phyloP scores from a whole-genome alignment of 2,888 invertebrate species.

The Polyommatus icarus region DNA sequence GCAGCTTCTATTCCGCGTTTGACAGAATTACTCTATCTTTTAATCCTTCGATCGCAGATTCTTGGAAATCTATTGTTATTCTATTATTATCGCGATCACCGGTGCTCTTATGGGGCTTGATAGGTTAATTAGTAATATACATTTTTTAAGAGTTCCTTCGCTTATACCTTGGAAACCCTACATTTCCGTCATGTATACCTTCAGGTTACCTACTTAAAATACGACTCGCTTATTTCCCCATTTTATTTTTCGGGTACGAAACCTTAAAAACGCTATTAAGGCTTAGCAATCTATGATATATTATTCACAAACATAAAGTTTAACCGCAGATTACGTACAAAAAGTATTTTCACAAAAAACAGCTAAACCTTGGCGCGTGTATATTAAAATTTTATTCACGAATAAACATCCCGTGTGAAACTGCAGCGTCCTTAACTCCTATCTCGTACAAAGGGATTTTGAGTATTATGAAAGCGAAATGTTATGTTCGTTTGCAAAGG shows the following conservation, averaged over 20 bases:
- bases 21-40: no score
- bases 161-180: no score
- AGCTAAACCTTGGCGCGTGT: slow-evolving; percentile 18
- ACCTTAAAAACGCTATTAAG: background rate
- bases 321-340: background rate
- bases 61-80: no score
- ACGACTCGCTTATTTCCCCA: background rate
- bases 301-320: background rate
- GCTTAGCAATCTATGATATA: background rate
- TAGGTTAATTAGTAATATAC: no score
- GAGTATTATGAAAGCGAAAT: slow-evolving; percentile 1
- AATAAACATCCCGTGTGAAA: slow-evolving; percentile 14
- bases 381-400: slow-evolving; percentile 25
- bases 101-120: no score
- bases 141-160: no score
- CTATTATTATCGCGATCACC: no score
- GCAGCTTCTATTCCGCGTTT: no score
- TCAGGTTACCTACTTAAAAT: no score
- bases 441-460: slow-evolving; percentile 29
- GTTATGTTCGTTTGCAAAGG: background rate
- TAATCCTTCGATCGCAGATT: no score
- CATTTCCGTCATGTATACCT: no score
- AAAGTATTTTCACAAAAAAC: slow-evolving; percentile 1
- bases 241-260: background rate
- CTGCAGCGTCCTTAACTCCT: slow-evolving; percentile 17